phyloP scores from a whole-genome alignment of 2,113 vertebrate species.

The Thunnus thynnus region DNA sequence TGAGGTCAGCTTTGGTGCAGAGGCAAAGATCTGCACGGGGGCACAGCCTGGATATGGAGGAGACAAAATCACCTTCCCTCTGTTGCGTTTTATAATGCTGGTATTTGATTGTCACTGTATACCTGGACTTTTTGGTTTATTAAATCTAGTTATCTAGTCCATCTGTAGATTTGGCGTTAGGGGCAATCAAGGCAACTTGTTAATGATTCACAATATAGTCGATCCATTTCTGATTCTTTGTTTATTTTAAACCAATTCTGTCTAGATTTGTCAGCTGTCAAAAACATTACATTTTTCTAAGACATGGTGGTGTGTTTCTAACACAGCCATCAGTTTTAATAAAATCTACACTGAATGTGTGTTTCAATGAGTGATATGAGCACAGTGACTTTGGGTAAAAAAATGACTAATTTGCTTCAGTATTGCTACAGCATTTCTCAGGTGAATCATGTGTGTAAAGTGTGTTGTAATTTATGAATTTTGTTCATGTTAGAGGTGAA shows the following conservation, averaged over 20 bases:
- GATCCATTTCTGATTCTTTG: neutral
- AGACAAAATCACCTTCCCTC: constrained; percentile 23
- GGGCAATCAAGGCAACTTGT: neutral
- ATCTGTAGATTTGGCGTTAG: no score
- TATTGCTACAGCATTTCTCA: neutral
- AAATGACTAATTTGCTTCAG: neutral
- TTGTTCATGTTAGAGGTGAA: neutral
- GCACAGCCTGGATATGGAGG: constrained; percentile 13
- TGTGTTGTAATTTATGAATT: neutral
- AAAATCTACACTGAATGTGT: neutral
- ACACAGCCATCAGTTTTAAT: no score
- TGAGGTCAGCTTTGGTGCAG: constrained; percentile 59
- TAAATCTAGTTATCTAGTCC: neutral
- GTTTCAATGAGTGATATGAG: neutral
- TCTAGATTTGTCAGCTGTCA: constrained; percentile 3
- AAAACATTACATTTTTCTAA: neutral
- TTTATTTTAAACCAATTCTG: constrained; percentile 10
- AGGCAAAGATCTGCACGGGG: constrained; percentile 30
- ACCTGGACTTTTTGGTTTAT: neutral
- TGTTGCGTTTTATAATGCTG: constrained; percentile 19
- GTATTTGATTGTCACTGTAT: constrained; percentile 26
- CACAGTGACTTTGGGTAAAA: neutral
- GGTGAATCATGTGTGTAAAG: neutral
- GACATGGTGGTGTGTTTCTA: neutral
- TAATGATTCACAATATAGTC: constrained; percentile 11